Evolutionary conservation across 2,113 vertebrate species (phyloP).

Genomic region (Odocoileus hemionus): DNA sequence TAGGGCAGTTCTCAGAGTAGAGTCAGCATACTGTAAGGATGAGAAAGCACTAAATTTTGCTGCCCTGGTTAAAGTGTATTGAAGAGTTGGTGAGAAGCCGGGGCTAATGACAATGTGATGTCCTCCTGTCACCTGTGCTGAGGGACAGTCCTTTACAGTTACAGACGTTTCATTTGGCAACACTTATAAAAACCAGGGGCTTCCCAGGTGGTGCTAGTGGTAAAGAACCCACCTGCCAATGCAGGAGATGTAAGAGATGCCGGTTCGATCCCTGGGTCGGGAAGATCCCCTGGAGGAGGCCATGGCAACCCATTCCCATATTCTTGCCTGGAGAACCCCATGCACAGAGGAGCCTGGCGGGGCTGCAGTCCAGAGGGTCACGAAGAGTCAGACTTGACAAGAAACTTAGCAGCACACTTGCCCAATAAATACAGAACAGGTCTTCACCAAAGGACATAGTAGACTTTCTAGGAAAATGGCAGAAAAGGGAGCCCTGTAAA

Average conservation of each 20-base stretch:
- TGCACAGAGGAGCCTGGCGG: not conserved
- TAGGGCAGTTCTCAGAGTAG: not conserved
- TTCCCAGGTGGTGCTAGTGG: not conserved
- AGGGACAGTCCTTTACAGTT: not conserved
- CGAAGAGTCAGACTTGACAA: not conserved
- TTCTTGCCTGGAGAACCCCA: not conserved
- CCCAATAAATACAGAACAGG: not conserved
- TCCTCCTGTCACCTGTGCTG: not conserved
- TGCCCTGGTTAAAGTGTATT: no score
- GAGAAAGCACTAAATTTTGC: not conserved
- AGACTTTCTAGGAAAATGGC: not conserved
- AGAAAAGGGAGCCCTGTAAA: not conserved
- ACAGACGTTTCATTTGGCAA: not conserved
- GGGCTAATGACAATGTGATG: not conserved
- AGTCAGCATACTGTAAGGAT: not conserved
- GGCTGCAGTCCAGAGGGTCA: rapidly evolving
- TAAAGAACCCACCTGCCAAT: not conserved
- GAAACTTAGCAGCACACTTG: not conserved
- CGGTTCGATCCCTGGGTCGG: not conserved
- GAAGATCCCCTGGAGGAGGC: not conserved
- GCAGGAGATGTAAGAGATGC: not conserved
- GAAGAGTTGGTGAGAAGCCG: not conserved
- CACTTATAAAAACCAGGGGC: not conserved
- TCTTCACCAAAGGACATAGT: not conserved
- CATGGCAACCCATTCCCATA: not conserved